These are phyloP conservation scores for Gallinago jamesoni DNA, from an alignment of 2,113 vertebrate species.

Conservation along the genomic window DNA sequence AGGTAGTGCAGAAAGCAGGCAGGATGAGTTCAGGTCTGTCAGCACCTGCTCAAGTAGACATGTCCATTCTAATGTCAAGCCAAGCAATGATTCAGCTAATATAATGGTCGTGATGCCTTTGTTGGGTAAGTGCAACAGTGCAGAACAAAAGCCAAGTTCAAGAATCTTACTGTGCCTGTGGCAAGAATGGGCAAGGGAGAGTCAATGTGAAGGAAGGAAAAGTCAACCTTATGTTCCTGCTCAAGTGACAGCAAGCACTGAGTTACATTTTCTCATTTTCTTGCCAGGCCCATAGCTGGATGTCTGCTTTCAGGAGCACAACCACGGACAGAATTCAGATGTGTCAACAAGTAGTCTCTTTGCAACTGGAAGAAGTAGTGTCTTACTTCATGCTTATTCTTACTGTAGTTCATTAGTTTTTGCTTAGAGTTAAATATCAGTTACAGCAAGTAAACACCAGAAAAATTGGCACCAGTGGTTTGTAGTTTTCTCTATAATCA, in stretches of 20 bases:
- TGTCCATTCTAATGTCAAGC: not conserved
- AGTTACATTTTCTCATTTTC: not conserved
- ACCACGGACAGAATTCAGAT: not conserved
- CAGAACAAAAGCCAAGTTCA: not conserved
- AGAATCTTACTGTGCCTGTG: not conserved
- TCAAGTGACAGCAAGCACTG: not conserved
- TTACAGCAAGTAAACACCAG: not conserved
- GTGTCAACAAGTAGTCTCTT: not conserved
- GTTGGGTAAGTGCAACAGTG: not conserved
- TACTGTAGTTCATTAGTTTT: not conserved
- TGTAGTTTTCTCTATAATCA: not conserved
- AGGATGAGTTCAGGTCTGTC: conserved; percentile 5
- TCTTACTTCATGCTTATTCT: not conserved
- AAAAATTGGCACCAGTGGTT: not conserved
- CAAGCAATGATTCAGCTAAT: not conserved
- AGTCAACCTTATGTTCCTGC: not conserved
- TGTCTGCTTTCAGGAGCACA: not conserved
- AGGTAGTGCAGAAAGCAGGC: not conserved
- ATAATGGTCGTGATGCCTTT: not conserved
- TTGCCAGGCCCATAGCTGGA: not conserved
- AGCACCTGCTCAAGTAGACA: not conserved
- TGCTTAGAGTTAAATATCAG: not conserved
- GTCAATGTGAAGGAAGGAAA: not conserved
- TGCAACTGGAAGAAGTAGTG: not conserved
- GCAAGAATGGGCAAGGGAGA: not conserved